Percentiles rank a stretch among this genome's conserved stretches.
phyloP scores from a whole-genome alignment of 2,797 vertebrate genomes.

The Threskiornis aethiopicus region DNA sequence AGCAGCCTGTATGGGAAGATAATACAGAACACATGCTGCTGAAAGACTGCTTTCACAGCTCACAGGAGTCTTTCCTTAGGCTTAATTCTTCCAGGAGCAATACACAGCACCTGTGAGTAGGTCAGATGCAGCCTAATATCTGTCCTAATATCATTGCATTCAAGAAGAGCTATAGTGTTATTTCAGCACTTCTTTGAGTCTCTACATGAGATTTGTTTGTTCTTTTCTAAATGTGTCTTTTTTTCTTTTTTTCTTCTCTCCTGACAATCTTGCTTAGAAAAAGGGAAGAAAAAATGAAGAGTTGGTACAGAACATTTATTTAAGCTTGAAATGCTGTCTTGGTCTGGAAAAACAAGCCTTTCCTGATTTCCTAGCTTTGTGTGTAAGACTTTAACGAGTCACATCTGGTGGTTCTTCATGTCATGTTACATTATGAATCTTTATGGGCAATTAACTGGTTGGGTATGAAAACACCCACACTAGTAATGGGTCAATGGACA shows the following conservation, averaged over 20 bases:
- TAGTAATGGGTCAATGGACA: constrained; percentile 51
- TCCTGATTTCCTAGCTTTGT: constrained; percentile 14
- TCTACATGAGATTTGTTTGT: not conserved
- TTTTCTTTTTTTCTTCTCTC: not conserved
- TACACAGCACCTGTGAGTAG: not conserved
- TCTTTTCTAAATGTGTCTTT: not conserved
- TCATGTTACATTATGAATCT: constrained; percentile 56
- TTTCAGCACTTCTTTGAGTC: not conserved
- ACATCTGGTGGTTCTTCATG: constrained; percentile 63
- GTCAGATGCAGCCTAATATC: not conserved
- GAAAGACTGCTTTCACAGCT: not conserved
- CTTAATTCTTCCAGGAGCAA: not conserved
- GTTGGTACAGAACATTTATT: not conserved
- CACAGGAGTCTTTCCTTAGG: not conserved
- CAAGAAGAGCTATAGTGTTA: not conserved
- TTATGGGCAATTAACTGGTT: constrained; percentile 66
- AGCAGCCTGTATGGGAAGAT: not conserved
- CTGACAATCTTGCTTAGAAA: not conserved
- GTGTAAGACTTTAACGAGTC: constrained; percentile 41
- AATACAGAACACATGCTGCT: not conserved
- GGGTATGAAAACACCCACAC: constrained; percentile 58
- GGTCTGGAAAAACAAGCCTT: constrained; percentile 3
- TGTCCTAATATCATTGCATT: not conserved
- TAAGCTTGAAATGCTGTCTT: constrained; percentile 3
- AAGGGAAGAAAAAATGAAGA: not conserved